Base-by-base conservation (phyloP, 1,140 invertebrate species). In the Monomorium pharaonis region DNA sequence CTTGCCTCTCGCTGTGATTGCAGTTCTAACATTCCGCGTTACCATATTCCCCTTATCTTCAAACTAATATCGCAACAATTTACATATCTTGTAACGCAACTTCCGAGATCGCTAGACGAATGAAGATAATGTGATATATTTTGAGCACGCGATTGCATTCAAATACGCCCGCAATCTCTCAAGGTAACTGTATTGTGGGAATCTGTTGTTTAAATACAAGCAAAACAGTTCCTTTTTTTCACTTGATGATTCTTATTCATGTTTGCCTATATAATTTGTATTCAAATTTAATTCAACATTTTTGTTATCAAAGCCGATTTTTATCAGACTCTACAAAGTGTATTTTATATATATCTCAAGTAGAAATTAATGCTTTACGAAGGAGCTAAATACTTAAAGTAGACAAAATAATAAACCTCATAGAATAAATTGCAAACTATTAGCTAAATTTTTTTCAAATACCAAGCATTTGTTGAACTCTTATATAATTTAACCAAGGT, bases 31-130 rank as follows among this genome's bases (percentile, higher is more conserved):
- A 72, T 78, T 72, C 62, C 62, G 16, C 33, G 37, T 78, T 56
- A 67, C 63, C 44, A 49, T 14, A 72, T 83, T 80, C 62, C 21
- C n/a, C 42, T 47, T 80, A 80, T 56, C 63, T 69, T 12, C 78
- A 18, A 83, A 83, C 78, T 83, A 83, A 83, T 83, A 83, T 83
- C 78, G 67, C 54, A 83, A 83, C 65, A 83, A 83, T 83, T 74
- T 83, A 83, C 49, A 83, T 83, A 86, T 70, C 44, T 37, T 54
- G 60, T 49, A 51, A 86, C 65, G 14, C 51, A 81, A 70, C 42
- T 70, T 51, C 21, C 67, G 37, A 44, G 65, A 67, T n/a, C 63
- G 7, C 14, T 67, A 21, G 42, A 42, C 49, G 78, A 30, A 21
- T 21, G 12, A 30, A 27, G 44, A 67, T 72, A 72, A 70, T 56